These are phyloP conservation scores for Anthoscopus minutus DNA, from an alignment of 2,113 vertebrate genomes.

Conservation along the genomic window DNA sequence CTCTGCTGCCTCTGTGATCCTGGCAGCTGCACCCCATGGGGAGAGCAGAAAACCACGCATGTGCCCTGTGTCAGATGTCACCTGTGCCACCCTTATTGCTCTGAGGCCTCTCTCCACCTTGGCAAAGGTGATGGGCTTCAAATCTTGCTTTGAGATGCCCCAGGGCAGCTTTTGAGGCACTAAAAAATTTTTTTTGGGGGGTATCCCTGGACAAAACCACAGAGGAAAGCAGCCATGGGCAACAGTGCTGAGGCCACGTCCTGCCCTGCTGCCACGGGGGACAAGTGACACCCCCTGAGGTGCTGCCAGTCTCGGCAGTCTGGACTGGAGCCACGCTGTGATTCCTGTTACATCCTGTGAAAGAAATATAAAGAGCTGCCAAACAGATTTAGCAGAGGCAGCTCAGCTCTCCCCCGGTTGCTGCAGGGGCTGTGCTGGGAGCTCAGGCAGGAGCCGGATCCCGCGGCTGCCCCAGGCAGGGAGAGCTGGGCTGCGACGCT, in stretches of 20 bases:
- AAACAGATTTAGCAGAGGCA: neutral
- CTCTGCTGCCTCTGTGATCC: neutral
- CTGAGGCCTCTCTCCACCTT: neutral
- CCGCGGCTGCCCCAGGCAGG: neutral
- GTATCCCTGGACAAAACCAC: fast-evolving
- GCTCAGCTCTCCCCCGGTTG: neutral
- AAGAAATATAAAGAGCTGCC: neutral
- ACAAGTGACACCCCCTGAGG: neutral
- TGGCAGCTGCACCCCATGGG: fast-evolving
- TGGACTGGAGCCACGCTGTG: neutral
- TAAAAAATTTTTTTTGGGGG: neutral
- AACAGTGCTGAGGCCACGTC: fast-evolving
- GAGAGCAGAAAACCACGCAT: fast-evolving
- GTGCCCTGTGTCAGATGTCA: neutral
- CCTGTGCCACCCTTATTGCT: neutral
- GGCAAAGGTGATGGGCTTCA: neutral
- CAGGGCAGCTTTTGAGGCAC: neutral
- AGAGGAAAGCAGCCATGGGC: neutral
- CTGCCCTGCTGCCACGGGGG: neutral
- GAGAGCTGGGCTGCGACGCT: fast-evolving
- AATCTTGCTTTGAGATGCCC: neutral
- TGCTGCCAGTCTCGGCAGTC: neutral
- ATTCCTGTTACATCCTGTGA: neutral
- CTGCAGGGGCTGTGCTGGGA: neutral
- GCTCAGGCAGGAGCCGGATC: neutral